Evolutionary conservation across 2,888 invertebrate genomes (phyloP).

Genomic region (Actias luna): DNA sequence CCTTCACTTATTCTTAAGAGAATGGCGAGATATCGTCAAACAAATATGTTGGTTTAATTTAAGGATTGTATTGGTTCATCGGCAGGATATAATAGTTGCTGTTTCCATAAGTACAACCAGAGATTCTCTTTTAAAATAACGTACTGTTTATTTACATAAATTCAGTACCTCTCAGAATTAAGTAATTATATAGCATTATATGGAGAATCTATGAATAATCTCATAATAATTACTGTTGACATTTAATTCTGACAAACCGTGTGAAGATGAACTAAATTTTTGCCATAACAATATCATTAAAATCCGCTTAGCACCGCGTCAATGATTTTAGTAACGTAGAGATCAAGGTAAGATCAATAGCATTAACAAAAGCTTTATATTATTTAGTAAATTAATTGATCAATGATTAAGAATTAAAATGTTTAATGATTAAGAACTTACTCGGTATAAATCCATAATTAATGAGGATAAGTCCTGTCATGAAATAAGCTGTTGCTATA

Average conservation of each 20-base stretch:
- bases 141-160: not conserved
- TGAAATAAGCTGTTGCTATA: slow-evolving; percentile 82
- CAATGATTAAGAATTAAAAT: not conserved
- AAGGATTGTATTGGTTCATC: not conserved
- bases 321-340: not conserved
- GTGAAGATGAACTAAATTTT: not conserved
- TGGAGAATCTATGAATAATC: too few relatives aligned
- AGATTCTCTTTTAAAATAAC: not conserved
- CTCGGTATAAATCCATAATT: slow-evolving; percentile 84
- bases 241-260: not conserved
- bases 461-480: slow-evolving; percentile 84
- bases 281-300: not conserved
- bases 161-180: not conserved
- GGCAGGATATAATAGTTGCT: not conserved
- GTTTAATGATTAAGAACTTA: slow-evolving; percentile 38
- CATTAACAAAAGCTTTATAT: not conserved
- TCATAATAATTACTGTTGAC: not conserved
- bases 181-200: not conserved
- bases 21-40: not conserved
- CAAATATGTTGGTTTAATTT: not conserved
- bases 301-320: not conserved
- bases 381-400: slow-evolving; percentile 18
- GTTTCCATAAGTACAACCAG: too few relatives aligned
- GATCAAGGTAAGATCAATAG: not conserved
- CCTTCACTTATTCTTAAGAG: not conserved